These are phyloP conservation scores for Lordiphosa collinella DNA, from an alignment of 1,140 invertebrate species.

Conservation along the genomic window DNA sequence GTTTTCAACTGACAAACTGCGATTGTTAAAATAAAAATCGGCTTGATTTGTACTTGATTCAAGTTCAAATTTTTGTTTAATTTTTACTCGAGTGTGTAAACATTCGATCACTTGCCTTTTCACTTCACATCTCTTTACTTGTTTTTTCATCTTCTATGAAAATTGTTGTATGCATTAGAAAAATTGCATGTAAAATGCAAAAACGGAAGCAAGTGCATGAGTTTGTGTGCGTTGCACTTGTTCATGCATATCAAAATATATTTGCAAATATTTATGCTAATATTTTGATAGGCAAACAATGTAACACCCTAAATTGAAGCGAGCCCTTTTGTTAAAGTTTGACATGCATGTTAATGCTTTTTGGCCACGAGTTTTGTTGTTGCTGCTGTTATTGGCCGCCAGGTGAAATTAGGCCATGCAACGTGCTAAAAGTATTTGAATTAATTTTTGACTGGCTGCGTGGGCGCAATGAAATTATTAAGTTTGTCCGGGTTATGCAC, in stretches of 20 bases:
- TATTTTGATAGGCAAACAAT: slow-evolving; percentile 47
- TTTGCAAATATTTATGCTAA: slow-evolving; percentile 62
- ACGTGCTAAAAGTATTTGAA: neutral
- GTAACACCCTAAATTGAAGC: slow-evolving; percentile 22
- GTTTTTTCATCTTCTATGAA: slow-evolving; percentile 1
- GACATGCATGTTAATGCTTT: slow-evolving; percentile 8
- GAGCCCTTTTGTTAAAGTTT: slow-evolving; percentile 8
- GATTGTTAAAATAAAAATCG: no score
- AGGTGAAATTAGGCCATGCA: slow-evolving; percentile 16
- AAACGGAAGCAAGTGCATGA: slow-evolving; percentile 1
- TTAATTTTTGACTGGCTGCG: neutral
- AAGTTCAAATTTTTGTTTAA: no score
- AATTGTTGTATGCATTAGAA: slow-evolving; percentile 20
- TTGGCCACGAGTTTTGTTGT: neutral
- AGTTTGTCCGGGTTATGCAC: no score
- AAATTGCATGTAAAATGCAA: slow-evolving; percentile 30
- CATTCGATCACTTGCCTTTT: no score
- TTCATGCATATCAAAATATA: slow-evolving; percentile 38
- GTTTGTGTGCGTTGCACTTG: slow-evolving; percentile 2
- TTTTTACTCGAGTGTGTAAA: no score
- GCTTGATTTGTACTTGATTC: no score
- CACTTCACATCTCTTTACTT: neutral
- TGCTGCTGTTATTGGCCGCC: neutral
- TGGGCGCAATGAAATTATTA: no score
- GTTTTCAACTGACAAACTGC: no score